Conservation (phyloP, 2,113 vertebrate genomes). For the Zosterops lateralis region DNA sequence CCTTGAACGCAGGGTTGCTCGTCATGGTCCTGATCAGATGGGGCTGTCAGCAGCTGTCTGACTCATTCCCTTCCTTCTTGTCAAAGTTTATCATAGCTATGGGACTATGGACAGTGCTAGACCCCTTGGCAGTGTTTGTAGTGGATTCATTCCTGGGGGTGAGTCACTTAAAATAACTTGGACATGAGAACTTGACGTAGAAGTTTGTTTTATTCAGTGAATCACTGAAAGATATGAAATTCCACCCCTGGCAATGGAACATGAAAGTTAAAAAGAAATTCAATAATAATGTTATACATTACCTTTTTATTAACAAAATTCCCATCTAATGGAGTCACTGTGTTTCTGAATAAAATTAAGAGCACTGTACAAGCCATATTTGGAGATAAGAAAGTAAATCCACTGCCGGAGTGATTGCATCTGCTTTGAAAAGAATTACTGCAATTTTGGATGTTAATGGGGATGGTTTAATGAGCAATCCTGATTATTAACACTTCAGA, state of each 20-base stretch:
- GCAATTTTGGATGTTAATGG: slow-evolving; percentile 23
- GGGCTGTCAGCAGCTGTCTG: slow-evolving; percentile 92
- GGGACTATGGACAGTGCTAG: slow-evolving; percentile 92
- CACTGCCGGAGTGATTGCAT: neutral
- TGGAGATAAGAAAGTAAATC: slow-evolving; percentile 31
- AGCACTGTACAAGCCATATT: slow-evolving; percentile 14
- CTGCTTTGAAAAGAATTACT: slow-evolving; percentile 25
- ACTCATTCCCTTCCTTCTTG: slow-evolving; percentile 89
- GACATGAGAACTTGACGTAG: slow-evolving; percentile 80
- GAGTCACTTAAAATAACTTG: slow-evolving; percentile 95
- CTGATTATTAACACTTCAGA: neutral
- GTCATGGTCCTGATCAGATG: slow-evolving; percentile 92
- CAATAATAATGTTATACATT: slow-evolving; percentile 55
- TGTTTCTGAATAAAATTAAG: slow-evolving; percentile 52
- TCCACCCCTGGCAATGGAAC: slow-evolving; percentile 41
- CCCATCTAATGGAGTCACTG: slow-evolving; percentile 29
- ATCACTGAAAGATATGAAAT: slow-evolving; percentile 54
- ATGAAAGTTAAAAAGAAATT: slow-evolving; percentile 58
- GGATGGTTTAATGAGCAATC: neutral
- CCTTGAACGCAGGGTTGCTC: slow-evolving; percentile 82
- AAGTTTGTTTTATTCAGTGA: slow-evolving; percentile 82
- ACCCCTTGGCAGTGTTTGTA: slow-evolving; percentile 92
- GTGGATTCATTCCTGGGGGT: slow-evolving; percentile 95
- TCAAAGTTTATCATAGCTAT: slow-evolving; percentile 95
- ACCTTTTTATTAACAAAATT: slow-evolving; percentile 51